Base-by-base conservation (phyloP, 2,888 invertebrate genomes). In the Limnephilus auricula region DNA sequence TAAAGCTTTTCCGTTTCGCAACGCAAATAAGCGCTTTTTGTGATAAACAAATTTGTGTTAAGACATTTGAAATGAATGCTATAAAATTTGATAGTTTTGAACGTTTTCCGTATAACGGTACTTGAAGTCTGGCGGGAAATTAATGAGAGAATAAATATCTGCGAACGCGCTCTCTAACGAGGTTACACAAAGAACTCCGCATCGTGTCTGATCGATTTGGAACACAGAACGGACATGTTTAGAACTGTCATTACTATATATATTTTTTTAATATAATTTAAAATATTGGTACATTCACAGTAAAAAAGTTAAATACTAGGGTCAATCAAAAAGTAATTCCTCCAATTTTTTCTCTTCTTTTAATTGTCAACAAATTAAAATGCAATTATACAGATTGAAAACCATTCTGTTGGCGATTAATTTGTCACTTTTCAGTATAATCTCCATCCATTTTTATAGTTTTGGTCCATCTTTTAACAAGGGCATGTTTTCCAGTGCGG, bases 151-250 rank as follows among this genome's bases (percentile, higher is more conserved):
- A 65, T 82, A 34, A 82, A 82, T 82, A 82, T 82, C 82, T 32
- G 18, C 37, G 34, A 82, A 32, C 34, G 65, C 65, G 82, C 30
- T 40, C 45, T 37, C 40, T 85, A 85, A 85, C 85, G 85, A 85
- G 85, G 85, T 85, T 40, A 85, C 85, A 85, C 85, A 85, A 85
- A 85, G 40, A 45, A 37, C 85, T 34, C n/a, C 37, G 85, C n/a
- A 45, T 37, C 85, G 45, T 13, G 85, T 25, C 82, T 85, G 85
- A 85, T 85, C 37, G 85, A 85, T 85, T n/a, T 9, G 6, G 9
- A 65, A 65, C 65, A 65, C 9, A 65, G 65, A 65, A n/a, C 5
- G 1, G 2, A 65, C 18, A 5, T n/a, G n/a, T 65, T 65, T 25
- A 65, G n/a, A 25, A 65, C 65, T 65, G 25, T n/a, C 25, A 9